These are phyloP conservation scores for Seriola quinqueradiata DNA, from an alignment of 2,113 vertebrate genomes.

Conservation along the genomic window DNA sequence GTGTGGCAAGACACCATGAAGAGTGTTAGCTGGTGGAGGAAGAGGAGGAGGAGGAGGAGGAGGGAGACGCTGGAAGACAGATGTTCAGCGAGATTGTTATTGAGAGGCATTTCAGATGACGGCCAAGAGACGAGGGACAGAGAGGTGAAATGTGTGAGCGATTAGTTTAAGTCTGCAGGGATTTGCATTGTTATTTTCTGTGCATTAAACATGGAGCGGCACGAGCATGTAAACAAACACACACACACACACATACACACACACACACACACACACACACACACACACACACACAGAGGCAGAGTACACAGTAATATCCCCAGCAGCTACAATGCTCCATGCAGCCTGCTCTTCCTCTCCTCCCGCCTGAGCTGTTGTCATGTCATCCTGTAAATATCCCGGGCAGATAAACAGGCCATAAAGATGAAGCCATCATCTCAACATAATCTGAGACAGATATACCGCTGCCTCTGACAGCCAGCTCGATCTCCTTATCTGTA, in stretches of 20 bases:
- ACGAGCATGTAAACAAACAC: not conserved
- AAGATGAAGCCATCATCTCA: conserved; percentile 80
- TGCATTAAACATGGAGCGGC: conserved; percentile 33
- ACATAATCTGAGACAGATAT: conserved; percentile 80
- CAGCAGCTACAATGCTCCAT: conserved; percentile 35
- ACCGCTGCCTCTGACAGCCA: conserved; percentile 65
- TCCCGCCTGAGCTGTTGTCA: conserved; percentile 33
- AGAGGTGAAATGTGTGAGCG: conserved; percentile 13
- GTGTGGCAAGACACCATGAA: conserved; percentile 58
- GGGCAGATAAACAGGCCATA: conserved; percentile 77
- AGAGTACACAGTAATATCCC: conserved; percentile 17
- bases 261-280: no score
- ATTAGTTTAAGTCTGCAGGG: conserved; percentile 13
- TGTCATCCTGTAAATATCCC: conserved; percentile 63
- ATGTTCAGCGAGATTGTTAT: conserved; percentile 51
- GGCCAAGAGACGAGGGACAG: conserved; percentile 30
- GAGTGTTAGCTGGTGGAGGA: conserved; percentile 43
- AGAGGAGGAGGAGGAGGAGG: conserved; percentile 31
- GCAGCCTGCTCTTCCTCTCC: conserved; percentile 28
- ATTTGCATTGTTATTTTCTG: conserved; percentile 40
- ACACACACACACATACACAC: no score
- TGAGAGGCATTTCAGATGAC: conserved; percentile 63
- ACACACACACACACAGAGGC: no score
- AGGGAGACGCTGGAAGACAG: conserved; percentile 22
- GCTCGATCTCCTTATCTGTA: conserved; percentile 61